Evolutionary conservation across 2,113 vertebrate species (phyloP).

Genomic region (Lagenorhynchus albirostris): DNA sequence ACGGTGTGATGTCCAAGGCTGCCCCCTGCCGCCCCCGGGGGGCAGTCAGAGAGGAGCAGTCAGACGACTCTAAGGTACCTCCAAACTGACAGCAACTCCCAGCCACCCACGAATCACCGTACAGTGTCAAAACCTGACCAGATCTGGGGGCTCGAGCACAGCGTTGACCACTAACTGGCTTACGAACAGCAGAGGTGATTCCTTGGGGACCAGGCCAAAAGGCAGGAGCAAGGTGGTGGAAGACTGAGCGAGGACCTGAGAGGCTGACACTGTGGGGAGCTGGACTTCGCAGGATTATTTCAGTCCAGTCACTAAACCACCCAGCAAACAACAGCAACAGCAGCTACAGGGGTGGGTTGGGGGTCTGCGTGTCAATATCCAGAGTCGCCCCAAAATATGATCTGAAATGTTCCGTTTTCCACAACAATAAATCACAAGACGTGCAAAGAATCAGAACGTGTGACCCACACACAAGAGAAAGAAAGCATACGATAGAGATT

Average conservation of each 20-base stretch:
- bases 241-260: background rate
- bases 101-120: background rate
- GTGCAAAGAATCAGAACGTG: background rate
- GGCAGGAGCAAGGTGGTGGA: background rate
- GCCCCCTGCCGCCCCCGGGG: background rate
- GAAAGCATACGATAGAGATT: background rate
- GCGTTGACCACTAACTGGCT: background rate
- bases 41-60: background rate
- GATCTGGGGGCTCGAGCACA: background rate
- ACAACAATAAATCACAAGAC: background rate
- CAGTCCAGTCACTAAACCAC: background rate
- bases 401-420: background rate
- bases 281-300: background rate
- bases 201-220: background rate
- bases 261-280: background rate
- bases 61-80: background rate
- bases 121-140: background rate
- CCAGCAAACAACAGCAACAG: background rate
- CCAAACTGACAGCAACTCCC: background rate
- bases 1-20: background rate
- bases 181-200: accelerated
- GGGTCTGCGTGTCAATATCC: background rate
- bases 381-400: background rate
- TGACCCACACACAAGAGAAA: background rate
- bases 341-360: background rate